phyloP scores from a whole-genome alignment of 2,797 vertebrate genomes.

The Tadarida brasiliensis region DNA sequence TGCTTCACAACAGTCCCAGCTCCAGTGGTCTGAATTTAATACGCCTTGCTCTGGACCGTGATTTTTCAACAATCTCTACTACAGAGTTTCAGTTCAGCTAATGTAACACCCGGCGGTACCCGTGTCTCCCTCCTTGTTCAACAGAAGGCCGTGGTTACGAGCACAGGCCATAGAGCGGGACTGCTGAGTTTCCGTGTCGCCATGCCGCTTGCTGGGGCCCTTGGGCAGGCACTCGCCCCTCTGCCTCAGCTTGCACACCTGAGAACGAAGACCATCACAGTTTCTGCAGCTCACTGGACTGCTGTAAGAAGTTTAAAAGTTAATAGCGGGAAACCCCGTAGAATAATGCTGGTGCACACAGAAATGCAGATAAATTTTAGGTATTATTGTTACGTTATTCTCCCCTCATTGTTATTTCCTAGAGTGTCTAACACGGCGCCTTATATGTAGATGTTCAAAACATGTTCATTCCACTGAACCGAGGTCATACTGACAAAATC shows the following conservation, averaged over 20 bases:
- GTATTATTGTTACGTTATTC: background rate
- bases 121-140: background rate
- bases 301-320: background rate
- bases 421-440: background rate
- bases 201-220: background rate
- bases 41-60: background rate
- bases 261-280: background rate
- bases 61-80: background rate
- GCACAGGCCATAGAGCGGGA: background rate
- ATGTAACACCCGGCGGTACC: background rate
- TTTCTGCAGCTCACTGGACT: background rate
- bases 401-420: fast-evolving
- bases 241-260: background rate
- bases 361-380: background rate
- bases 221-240: background rate
- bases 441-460: background rate
- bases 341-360: background rate
- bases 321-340: background rate
- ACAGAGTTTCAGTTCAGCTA: background rate
- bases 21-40: background rate
- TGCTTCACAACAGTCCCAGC: background rate
- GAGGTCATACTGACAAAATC: background rate
- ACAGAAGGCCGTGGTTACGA: background rate
- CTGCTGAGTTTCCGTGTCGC: background rate
- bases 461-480: background rate